phyloP scores from a whole-genome alignment of 2,888 invertebrate genomes.

The Parnassius glacialis region DNA sequence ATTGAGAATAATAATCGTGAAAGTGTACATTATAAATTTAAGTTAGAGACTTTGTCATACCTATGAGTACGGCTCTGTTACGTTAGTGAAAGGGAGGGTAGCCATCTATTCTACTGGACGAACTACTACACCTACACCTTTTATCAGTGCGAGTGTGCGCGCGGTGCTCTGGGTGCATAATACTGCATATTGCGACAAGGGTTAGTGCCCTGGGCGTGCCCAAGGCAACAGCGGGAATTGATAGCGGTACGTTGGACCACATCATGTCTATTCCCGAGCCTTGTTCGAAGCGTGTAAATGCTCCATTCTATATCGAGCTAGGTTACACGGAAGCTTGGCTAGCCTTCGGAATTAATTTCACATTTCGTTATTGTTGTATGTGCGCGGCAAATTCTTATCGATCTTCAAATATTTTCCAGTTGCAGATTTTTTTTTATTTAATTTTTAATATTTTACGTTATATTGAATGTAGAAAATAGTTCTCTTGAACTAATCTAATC shows the following conservation, averaged over 20 bases:
- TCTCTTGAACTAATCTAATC: too few relatives aligned
- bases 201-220: conserved; percentile 74
- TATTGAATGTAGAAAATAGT: background rate
- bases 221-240: conserved; percentile 60
- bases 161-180: conserved; percentile 40
- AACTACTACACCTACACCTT: conserved; percentile 50
- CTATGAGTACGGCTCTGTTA: conserved; percentile 61
- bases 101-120: conserved; percentile 69
- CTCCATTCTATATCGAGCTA: conserved; percentile 44
- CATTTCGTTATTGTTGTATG: conserved; percentile 31
- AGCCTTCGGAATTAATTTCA: conserved; percentile 34
- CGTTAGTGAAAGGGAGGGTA: conserved; percentile 77
- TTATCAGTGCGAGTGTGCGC: conserved; percentile 42
- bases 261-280: conserved; percentile 51
- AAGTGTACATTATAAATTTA: conserved; percentile 32
- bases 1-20: too few relatives aligned
- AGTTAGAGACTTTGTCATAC: conserved; percentile 30
- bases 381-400: conserved; percentile 33
- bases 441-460: conserved; percentile 11
- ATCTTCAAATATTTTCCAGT: conserved; percentile 35
- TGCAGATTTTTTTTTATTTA: conserved; percentile 13
- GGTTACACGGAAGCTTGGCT: conserved; percentile 42
- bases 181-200: conserved; percentile 58
- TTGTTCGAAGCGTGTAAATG: conserved; percentile 48
- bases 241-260: conserved; percentile 53